phyloP scores from a whole-genome alignment of 2,113 vertebrate genomes.

The Marmota monax region DNA sequence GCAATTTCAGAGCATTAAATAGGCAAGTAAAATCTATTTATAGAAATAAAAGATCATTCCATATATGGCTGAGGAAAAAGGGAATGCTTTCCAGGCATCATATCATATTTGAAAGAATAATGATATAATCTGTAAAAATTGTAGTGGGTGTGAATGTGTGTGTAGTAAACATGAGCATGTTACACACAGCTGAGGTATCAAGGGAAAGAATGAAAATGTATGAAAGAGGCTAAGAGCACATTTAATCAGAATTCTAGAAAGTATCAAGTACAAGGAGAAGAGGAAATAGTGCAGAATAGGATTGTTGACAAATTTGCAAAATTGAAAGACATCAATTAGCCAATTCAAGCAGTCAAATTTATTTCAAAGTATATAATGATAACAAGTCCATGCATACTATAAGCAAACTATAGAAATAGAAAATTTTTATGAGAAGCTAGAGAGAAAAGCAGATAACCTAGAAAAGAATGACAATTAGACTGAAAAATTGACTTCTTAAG shows the following conservation, averaged over 20 bases:
- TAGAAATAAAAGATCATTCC: background rate
- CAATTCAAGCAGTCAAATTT: background rate
- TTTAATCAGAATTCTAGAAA: slow-evolving; percentile 35
- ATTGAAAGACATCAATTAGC: background rate
- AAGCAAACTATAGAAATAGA: background rate
- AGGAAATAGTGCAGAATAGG: background rate
- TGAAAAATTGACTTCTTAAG: slow-evolving; percentile 13
- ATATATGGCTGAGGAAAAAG: background rate
- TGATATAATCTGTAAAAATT: background rate
- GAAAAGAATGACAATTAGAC: background rate
- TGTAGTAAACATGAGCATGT: background rate
- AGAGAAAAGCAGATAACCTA: background rate
- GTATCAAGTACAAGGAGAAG: background rate
- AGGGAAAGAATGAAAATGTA: background rate
- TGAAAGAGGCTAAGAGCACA: background rate
- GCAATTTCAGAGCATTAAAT: background rate
- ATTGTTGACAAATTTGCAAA: background rate
- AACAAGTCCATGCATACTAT: background rate
- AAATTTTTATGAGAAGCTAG: background rate
- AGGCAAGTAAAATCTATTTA: background rate
- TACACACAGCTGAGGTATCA: background rate
- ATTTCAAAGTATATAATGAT: background rate
- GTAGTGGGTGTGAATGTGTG: too few species aligned
- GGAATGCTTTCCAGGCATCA: background rate
- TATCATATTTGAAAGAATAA: background rate